Evolutionary conservation across 2,797 vertebrate species (phyloP).

Genomic region (Parotocinclus haroldoi): DNA sequence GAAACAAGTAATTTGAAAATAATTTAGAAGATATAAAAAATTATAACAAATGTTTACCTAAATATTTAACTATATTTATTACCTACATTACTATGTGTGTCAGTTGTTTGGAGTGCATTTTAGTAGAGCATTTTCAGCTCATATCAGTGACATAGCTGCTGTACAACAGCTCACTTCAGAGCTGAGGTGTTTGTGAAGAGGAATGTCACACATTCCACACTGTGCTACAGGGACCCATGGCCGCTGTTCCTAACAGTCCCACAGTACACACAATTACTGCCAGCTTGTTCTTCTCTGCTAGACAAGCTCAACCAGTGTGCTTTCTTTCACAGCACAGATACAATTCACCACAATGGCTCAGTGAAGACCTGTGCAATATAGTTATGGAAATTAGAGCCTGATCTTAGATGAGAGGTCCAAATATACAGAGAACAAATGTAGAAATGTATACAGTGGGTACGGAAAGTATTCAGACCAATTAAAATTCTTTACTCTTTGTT

Average conservation of each 20-base stretch:
- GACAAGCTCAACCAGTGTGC: conserved; percentile 57
- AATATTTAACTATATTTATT: too few relatives aligned
- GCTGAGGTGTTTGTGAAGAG: conserved; percentile 30
- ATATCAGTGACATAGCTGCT: background rate
- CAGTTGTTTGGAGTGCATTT: too few relatives aligned
- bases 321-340: conserved; percentile 44
- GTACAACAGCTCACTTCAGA: conserved; percentile 25
- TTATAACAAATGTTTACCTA: too few relatives aligned
- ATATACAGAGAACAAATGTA: background rate
- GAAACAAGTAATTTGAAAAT: too few relatives aligned
- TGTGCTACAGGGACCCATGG: conserved; percentile 32
- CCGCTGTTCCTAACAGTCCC: conserved; percentile 34
- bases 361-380: conserved; percentile 1
- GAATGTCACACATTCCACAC: conserved; percentile 25
- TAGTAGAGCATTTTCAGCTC: background rate
- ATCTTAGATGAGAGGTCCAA: conserved; percentile 3
- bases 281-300: conserved; percentile 19
- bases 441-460: too few relatives aligned
- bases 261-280: conserved; percentile 17
- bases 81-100: too few relatives aligned
- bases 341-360: background rate
- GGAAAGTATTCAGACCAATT: too few relatives aligned
- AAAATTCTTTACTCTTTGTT: too few relatives aligned
- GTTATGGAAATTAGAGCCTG: background rate
- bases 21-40: too few relatives aligned